Percentiles rank a stretch among this genome's conserved stretches.
Evolutionary conservation across 2,113 vertebrate genomes (phyloP).

Genomic region (Regulus satrapa): DNA sequence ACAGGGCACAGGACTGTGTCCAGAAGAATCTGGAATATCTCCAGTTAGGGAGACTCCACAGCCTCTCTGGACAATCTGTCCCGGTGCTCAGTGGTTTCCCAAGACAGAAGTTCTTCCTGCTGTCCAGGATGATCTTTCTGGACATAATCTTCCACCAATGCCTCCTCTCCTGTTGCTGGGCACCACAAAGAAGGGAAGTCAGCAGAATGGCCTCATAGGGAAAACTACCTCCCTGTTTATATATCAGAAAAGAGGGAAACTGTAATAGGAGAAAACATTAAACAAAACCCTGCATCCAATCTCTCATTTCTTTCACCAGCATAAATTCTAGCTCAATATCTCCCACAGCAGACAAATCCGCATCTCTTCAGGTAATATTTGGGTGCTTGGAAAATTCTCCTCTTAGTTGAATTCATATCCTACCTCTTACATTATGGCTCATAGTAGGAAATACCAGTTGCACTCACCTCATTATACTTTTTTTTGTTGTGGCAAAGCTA

Average conservation of each 20-base stretch:
- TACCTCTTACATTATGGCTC: fast-evolving
- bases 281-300: not conserved
- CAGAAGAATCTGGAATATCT: fast-evolving
- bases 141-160: not conserved
- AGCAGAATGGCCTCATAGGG: not conserved
- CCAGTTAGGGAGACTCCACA: not conserved
- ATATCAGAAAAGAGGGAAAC: not conserved
- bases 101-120: not conserved
- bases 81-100: fast-evolving
- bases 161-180: not conserved
- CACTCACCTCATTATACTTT: not conserved
- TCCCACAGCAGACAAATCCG: not conserved
- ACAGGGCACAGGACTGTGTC: not conserved
- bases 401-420: not conserved
- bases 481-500: not conserved
- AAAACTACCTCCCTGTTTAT: not conserved
- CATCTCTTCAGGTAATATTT: not conserved
- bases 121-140: not conserved
- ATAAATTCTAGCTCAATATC: not conserved
- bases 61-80: not conserved
- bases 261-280: not conserved
- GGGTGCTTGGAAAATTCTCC: not conserved
- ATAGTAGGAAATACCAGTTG: not conserved
- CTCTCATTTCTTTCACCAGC: not conserved
- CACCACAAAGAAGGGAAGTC: not conserved